Conservation (phyloP, 2,888 invertebrate genomes). For the Ashinkailepas kermadecensis region DNA sequence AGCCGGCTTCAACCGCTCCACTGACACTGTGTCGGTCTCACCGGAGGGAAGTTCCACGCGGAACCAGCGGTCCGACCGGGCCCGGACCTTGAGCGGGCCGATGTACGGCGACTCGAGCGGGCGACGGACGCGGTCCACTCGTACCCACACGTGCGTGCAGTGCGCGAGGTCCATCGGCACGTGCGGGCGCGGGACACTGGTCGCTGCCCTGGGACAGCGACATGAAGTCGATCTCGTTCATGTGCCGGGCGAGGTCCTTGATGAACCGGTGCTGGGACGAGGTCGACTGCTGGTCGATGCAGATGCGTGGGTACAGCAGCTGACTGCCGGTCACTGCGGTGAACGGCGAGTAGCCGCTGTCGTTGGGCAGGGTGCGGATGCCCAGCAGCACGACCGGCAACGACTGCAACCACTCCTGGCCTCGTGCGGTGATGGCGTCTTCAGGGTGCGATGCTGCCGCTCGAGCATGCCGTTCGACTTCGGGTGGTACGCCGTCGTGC, state of each 20-base stretch:
- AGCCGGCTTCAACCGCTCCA: too few species aligned
- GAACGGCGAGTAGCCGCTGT: slow-evolving; percentile 33
- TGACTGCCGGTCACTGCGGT: slow-evolving; percentile 35
- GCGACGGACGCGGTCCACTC: not conserved
- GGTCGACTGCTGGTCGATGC: not conserved
- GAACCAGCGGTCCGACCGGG: not conserved
- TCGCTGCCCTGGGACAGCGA: not conserved
- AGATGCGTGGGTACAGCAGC: slow-evolving; percentile 31
- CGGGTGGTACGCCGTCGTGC: slow-evolving; percentile 29
- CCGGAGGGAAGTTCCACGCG: not conserved
- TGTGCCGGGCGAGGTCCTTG: not conserved
- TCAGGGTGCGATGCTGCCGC: slow-evolving; percentile 42
- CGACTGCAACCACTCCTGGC: slow-evolving; percentile 35
- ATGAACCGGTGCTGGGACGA: not conserved
- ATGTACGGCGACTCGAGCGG: not conserved
- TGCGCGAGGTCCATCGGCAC: not conserved
- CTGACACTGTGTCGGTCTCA: not conserved
- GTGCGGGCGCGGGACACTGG: not conserved
- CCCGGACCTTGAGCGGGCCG: not conserved
- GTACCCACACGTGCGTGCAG: not conserved
- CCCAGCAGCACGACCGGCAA: slow-evolving; percentile 40
- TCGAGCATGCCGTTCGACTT: slow-evolving; percentile 43
- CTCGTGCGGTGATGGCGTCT: slow-evolving; percentile 39
- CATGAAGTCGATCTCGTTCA: not conserved
- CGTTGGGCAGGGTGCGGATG: slow-evolving; percentile 37